A percentile compares a stretch with the other conserved stretches of the same genome.
Conservation (phyloP, 1,140 invertebrate species). For the Pinna nobilis region DNA sequence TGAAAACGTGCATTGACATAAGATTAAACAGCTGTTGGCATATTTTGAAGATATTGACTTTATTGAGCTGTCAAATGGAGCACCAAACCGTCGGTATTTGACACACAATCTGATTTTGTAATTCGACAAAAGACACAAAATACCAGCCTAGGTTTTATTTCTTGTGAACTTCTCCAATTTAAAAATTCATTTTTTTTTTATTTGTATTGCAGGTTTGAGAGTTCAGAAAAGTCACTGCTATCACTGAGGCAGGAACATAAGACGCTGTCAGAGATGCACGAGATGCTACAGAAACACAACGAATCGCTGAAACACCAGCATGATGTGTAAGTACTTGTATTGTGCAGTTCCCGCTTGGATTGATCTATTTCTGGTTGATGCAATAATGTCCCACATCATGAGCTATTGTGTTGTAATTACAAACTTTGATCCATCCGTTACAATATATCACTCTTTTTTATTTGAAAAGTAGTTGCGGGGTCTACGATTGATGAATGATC, state of each 20-base stretch:
- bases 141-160: no score
- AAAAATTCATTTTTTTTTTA: background rate
- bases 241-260: conserved; percentile 65
- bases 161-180: no score
- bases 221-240: conserved; percentile 45
- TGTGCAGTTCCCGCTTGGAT: background rate
- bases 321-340: conserved; percentile 60
- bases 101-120: no score
- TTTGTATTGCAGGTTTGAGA: conserved; percentile 50
- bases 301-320: conserved; percentile 68
- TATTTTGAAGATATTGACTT: no score
- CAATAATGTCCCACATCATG: no score
- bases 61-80: no score
- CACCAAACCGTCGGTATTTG: no score
- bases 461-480: background rate
- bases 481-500: background rate
- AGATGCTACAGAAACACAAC: conserved; percentile 68
- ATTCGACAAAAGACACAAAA: no score
- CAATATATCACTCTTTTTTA: background rate
- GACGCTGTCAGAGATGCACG: conserved; percentile 67
- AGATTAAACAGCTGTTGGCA: no score
- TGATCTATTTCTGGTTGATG: background rate
- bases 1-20: no score
- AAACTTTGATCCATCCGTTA: background rate
- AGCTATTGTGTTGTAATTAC: background rate